Base-by-base conservation (phyloP, 2,888 invertebrate species). In the Epistrophe grossulariae region DNA sequence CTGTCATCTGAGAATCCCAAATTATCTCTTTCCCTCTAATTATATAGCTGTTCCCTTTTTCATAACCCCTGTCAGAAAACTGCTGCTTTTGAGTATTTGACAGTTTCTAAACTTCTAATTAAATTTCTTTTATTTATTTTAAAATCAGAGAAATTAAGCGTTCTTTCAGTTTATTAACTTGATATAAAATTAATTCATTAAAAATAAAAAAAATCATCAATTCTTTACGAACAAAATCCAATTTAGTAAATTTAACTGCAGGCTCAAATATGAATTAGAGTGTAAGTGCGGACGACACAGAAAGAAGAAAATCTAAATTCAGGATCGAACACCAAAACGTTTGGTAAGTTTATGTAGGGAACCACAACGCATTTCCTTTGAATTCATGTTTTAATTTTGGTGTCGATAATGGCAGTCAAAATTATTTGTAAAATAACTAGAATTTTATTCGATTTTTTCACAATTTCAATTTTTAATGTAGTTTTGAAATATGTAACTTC, bases 81-180 rank as follows among this genome's bases (percentile, higher is more conserved):
- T 60, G 60, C 60, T 57, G 24, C 24, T 24, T 55, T 55, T 55
- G 15, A 55, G 24, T 28, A 15, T 62, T 62, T 62, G 60, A 62
- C 60, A 62, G 60, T 40, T 62, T 62, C 38, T 62, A 40, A 40
- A 62, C 13, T 62, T 24, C 19, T 40, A 62, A 62, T 62, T 59
- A 62, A 62, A 40, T 38, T 62, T 24, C 10, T 40, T 62, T 31
- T 57, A 62, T 62, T 62, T 62, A 40, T 62, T 62, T 62, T 7
- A 40, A 40, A 40, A 40, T 15, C 35, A 4, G 1, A 40, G 19
- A 62, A 62, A 40, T 40, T 40, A 6, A 0, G 4, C 19, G 38
- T 60, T 60, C 13, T 8, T 19, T 17, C 2, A 19, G 52, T 11
- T 19, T 19, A 13, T 24, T 2, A 13, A 52, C 1, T 52, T 7